Percentiles rank a stretch among this genome's conserved stretches.
These are phyloP conservation scores for Oxytorus armatus DNA, from an alignment of 2,888 invertebrate genomes.

Conservation along the genomic window DNA sequence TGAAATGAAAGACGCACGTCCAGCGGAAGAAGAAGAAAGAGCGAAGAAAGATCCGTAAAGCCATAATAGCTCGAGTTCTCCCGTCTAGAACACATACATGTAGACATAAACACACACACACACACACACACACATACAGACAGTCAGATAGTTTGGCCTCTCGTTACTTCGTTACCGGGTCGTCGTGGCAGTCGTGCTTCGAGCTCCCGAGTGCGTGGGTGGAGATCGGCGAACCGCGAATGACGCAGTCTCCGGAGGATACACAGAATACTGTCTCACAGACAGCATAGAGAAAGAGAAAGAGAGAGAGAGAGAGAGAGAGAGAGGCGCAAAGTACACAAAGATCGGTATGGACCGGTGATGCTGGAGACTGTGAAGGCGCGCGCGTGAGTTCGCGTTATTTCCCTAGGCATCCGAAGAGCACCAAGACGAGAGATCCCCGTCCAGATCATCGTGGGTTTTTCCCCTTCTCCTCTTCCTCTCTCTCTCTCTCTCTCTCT, in stretches of 20 bases:
- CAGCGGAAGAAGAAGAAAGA: slow-evolving; percentile 14
- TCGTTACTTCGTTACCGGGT: slow-evolving; percentile 60
- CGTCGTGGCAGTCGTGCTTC: slow-evolving; percentile 56
- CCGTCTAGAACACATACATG: too few species aligned
- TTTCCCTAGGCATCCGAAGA: slow-evolving; percentile 46
- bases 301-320: background rate
- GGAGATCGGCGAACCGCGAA: slow-evolving; percentile 73
- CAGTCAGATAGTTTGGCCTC: slow-evolving; percentile 56
- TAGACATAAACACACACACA: too few species aligned
- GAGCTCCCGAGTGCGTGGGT: slow-evolving; percentile 71
- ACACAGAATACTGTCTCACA: slow-evolving; percentile 30
- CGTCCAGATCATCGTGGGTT: slow-evolving; percentile 44
- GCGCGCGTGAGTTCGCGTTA: slow-evolving; percentile 34
- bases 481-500: background rate
- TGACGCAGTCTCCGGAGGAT: slow-evolving; percentile 58
- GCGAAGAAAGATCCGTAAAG: slow-evolving; percentile 49
- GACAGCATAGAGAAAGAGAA: background rate
- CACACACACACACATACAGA: slow-evolving; percentile 1
- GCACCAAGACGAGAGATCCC: slow-evolving; percentile 23
- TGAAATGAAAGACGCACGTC: slow-evolving; percentile 17
- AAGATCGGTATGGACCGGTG: slow-evolving; percentile 47
- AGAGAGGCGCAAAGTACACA: slow-evolving; percentile 7
- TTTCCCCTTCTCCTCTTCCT: slow-evolving; percentile 7
- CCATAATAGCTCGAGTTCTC: slow-evolving; percentile 47
- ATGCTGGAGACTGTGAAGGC: slow-evolving; percentile 17